These are phyloP conservation scores for Sapayoa aenigma DNA, from an alignment of 2,113 vertebrate genomes.

Conservation along the genomic window DNA sequence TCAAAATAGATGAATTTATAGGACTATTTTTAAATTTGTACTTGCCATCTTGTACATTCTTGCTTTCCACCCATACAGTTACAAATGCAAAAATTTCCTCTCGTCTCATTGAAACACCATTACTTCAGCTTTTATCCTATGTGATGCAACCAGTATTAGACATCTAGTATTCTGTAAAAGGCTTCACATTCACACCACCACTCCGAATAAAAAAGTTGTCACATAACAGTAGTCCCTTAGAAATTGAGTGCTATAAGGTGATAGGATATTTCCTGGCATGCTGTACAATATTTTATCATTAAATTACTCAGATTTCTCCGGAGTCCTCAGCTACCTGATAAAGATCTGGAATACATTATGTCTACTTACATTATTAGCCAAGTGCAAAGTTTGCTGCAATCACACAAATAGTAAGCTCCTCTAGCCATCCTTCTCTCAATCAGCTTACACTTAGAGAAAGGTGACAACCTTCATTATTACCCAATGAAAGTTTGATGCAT, in stretches of 20 bases:
- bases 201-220: not conserved
- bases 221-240: not conserved
- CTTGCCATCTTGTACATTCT: not conserved
- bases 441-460: not conserved
- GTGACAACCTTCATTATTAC: not conserved
- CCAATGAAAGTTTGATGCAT: not conserved
- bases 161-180: not conserved
- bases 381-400: not conserved
- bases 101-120: not conserved
- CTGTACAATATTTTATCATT: not conserved
- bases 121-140: not conserved
- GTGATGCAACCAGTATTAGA: not conserved
- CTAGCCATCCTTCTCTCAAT: not conserved
- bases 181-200: not conserved
- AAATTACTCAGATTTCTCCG: constrained; percentile 7
- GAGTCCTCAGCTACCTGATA: not conserved
- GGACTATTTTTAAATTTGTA: not conserved
- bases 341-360: not conserved
- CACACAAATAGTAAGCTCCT: not conserved
- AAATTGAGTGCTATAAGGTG: not conserved
- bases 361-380: not conserved
- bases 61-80: not conserved
- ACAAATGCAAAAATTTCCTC: not conserved
- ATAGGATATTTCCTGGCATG: not conserved
- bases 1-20: not conserved